Evolutionary conservation across 2,797 vertebrate genomes (phyloP).

Genomic region (Darevskia nairensis): DNA sequence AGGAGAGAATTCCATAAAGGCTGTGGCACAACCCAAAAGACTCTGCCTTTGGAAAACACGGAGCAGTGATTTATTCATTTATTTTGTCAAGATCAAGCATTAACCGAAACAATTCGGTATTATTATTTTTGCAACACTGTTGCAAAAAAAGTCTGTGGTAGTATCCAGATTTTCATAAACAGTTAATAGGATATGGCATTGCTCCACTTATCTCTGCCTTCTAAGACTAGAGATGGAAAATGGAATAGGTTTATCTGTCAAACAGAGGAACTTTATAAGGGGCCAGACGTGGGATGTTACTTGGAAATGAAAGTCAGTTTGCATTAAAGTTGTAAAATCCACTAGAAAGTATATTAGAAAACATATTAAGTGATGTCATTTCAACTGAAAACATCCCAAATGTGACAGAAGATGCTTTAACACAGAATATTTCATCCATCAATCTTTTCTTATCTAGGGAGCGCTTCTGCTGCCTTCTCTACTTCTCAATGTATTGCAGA

Average conservation of each 20-base stretch:
- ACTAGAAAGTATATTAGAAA: background rate
- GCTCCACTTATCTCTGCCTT: background rate
- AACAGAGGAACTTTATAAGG: no score
- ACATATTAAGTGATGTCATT: background rate
- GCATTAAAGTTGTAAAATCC: background rate
- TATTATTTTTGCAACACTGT: no score
- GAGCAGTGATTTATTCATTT: background rate
- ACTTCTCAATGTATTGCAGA: background rate
- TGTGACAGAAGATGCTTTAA: background rate
- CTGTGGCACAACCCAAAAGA: background rate
- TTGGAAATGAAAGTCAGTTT: background rate
- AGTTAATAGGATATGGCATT: background rate
- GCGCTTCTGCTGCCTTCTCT: background rate
- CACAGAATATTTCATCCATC: background rate
- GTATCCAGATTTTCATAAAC: background rate
- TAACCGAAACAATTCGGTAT: no score
- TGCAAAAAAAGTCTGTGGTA: background rate
- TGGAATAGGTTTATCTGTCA: background rate
- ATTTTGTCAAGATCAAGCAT: background rate
- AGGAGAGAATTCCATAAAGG: background rate
- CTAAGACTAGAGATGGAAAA: background rate
- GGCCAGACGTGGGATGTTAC: background rate
- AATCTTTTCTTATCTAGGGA: background rate
- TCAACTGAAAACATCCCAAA: background rate
- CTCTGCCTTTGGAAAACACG: background rate